Evolutionary conservation across 2,888 invertebrate genomes (phyloP), one percentile per base, ranked within the genome.

Genomic region (Autographa gamma): DNA sequence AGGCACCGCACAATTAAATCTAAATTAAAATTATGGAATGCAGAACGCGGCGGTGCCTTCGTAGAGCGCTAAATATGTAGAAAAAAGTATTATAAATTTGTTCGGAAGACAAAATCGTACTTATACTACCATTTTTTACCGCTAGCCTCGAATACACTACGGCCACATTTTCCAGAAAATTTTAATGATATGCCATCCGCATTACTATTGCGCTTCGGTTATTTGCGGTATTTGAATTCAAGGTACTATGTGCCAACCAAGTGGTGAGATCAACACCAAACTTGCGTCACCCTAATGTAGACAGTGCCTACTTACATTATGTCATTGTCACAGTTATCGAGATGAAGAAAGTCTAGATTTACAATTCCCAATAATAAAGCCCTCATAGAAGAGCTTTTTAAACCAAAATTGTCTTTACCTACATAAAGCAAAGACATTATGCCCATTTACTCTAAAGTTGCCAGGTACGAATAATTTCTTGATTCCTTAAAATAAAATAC

Each of bases 11-110:
- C 25, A 52, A 80, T 60, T 73, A 69, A 72, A 38, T 7, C 68
- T 76, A 76, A 52, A 31, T 9, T 59, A 48, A 72, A 43, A 2
- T 72, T 69, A 73, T 71, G 80, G 80, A 79, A 80, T 80, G 80
- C 43, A 41, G 9, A 60, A 25, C 9, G 66, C 63, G 58, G 66
- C 68, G 73, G 48, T 69, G 77, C 77, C 77, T 58, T 34, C 69
- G 18, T 25, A 13, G 48, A 60, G 68, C 64, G 63, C 58, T 11
- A 18, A 64, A 60, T 19, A 56, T 19, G 31, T 54, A 63, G 34
- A 63, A 13, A 11, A 64, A 25, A 34, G 1, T 48, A 16, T 9
- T 34, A 18, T 13, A 31, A 34, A 7, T 8, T 60, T 43, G 7
- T 7, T 63, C 60, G n/a, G 60, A 63, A 63, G 63, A 63, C 48